These are phyloP conservation scores for Drosophila testacea DNA, from an alignment of 2,888 invertebrate species.

Conservation along the genomic window DNA sequence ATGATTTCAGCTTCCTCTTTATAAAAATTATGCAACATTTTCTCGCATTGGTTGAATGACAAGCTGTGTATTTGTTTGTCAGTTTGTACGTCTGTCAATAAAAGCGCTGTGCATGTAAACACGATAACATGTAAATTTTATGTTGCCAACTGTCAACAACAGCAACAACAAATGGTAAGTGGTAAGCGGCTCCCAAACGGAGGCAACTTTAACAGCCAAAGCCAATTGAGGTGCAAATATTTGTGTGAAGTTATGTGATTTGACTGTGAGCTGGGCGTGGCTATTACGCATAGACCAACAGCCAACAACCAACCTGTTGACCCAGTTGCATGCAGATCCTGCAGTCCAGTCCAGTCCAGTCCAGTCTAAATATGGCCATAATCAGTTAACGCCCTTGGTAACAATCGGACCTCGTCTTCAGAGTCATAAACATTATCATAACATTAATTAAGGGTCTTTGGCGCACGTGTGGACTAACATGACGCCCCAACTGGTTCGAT, in stretches of 20 bases:
- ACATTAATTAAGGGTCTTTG: slow-evolving; percentile 38
- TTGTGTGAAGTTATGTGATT: slow-evolving; percentile 56
- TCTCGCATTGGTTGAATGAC: slow-evolving; percentile 31
- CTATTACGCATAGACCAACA: slow-evolving; percentile 46
- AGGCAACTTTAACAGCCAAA: slow-evolving; percentile 50
- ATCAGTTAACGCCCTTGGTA: slow-evolving; percentile 55
- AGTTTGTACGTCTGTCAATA: slow-evolving; percentile 62
- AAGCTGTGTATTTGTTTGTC: slow-evolving; percentile 32
- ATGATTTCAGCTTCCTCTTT: slow-evolving; percentile 30
- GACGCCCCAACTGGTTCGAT: slow-evolving; percentile 55
- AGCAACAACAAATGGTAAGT: neutral
- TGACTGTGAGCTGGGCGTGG: slow-evolving; percentile 45
- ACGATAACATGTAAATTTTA: slow-evolving; percentile 74
- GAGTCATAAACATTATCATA: slow-evolving; percentile 33
- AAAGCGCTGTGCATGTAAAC: slow-evolving; percentile 53
- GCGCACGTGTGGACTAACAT: slow-evolving; percentile 55
- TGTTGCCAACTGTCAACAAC: slow-evolving; percentile 68
- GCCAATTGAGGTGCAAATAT: slow-evolving; percentile 59
- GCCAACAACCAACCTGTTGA: slow-evolving; percentile 32
- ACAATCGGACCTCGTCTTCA: slow-evolving; percentile 24
- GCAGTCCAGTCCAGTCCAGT: slow-evolving; percentile 1
- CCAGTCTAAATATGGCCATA: slow-evolving; percentile 24
- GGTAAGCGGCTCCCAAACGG: slow-evolving; percentile 38
- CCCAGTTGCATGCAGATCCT: slow-evolving; percentile 42
- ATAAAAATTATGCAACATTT: slow-evolving; percentile 59